These are phyloP conservation scores for Porites rus DNA, from an alignment of 92 coral and sea anemone genomes.

Conservation along the genomic window DNA sequence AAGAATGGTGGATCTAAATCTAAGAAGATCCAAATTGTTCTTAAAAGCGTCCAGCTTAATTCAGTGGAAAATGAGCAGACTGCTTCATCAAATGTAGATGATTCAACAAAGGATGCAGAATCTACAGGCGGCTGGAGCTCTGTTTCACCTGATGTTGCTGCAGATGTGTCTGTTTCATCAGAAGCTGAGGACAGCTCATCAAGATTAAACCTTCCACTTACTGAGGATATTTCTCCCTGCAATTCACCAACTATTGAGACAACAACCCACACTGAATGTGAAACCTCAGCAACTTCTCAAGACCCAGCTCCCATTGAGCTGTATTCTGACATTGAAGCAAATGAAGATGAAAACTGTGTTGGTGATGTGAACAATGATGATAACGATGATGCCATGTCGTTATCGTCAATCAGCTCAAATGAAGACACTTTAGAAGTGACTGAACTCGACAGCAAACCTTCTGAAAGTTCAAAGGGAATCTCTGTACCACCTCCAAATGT, in stretches of 20 bases:
- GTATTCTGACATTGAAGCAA: constrained; percentile 80
- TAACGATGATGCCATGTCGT: constrained; percentile 98
- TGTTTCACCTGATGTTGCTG: constrained; percentile 41
- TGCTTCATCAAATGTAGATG: constrained; percentile 14
- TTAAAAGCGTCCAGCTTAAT: constrained; percentile 65
- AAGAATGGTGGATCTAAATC: constrained; percentile 59
- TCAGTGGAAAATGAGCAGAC: constrained; percentile 33
- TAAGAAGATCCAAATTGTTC: constrained; percentile 74
- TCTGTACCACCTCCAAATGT: constrained; percentile 89
- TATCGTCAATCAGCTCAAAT: constrained; percentile 98
- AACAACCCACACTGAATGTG: constrained; percentile 33
- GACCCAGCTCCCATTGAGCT: constrained; percentile 46
- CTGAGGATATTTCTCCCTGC: constrained; percentile 97
- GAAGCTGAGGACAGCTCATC: constrained; percentile 26
- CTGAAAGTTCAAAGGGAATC: constrained; percentile 67
- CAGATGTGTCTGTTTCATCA: constrained; percentile 44
- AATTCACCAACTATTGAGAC: constrained; percentile 77
- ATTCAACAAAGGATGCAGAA: constrained; percentile 31
- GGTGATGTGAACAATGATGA: constrained; percentile 62
- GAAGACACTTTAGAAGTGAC: constrained; percentile 96
- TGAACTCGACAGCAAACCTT: constrained; percentile 81
- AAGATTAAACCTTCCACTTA: constrained; percentile 71
- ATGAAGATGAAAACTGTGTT: constrained; percentile 55
- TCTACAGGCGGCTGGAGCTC: constrained; percentile 51
- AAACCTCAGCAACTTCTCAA: constrained; percentile 9